Base-by-base conservation (phyloP, 2,113 vertebrate genomes). In the Aphelocoma coerulescens region DNA sequence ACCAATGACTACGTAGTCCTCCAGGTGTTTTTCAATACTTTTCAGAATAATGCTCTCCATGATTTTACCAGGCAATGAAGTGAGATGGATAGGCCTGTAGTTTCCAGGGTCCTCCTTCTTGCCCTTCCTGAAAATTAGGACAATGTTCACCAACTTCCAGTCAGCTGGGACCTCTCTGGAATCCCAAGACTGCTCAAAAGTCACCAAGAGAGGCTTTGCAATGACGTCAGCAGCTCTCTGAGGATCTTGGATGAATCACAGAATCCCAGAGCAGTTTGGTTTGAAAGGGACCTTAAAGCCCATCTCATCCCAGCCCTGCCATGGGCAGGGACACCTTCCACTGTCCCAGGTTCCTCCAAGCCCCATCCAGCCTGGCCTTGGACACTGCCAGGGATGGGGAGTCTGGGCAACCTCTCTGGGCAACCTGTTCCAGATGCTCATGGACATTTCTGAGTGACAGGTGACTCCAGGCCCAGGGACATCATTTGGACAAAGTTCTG, bases 1-100 rank as follows among this genome's bases (percentile, higher is more conserved):
- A 44, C 39, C 26, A 61, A 3, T 43, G 67, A 13, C 37, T 26
- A 16, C 0, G 0, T 3, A 20, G 33, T 44, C 33, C 14, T 62
- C 27, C 39, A 21, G 13, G 13, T 62, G 27, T 11, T 54, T 62
- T 32, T 37, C 57, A 44, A 1, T 7, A 46, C 4, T 61, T 61
- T 32, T 30, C 41, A 33, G 22, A 84, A 54, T 33, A 54, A 55
- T 12, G 22, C 13, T 39, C 59, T 74, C n/a, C n/a, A 5, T 28
- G 35, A n/a, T 39, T 65, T 48, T 16, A 48, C 12, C 41, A n/a
- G 15, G 14, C n/a, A 48, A 7, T 32, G 57, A 62, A 52, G 66
- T 32, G 26, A 52, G 8, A 35, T 32, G 35, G 20, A 52, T 12
- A 52, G 37, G 32, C 10, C 32, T 83, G 26, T 35, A 30, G 37